A percentile compares a stretch with the other conserved stretches of the same genome.
phyloP scores from a whole-genome alignment of 2,888 invertebrate genomes.

The Bembecia ichneumoniformis region DNA sequence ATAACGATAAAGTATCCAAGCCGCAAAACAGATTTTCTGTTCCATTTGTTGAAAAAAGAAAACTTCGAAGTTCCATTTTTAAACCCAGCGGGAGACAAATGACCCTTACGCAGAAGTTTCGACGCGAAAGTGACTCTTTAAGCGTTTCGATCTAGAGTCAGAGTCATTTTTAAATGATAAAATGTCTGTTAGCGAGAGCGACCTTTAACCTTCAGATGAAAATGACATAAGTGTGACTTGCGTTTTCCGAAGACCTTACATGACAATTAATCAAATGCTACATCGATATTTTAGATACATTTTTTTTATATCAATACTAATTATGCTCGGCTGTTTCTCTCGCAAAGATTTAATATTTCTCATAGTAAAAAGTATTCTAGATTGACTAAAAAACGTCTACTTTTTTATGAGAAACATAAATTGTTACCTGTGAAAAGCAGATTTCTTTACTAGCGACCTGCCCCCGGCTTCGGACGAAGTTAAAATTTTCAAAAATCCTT shows the following conservation, averaged over 20 bases:
- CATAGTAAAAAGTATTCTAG: too few species aligned
- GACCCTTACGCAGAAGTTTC: slow-evolving; percentile 1
- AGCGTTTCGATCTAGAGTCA: neutral
- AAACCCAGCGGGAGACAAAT: slow-evolving; percentile 1
- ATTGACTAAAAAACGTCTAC: too few species aligned
- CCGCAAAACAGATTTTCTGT: neutral
- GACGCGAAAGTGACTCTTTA: neutral
- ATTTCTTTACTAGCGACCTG: too few species aligned
- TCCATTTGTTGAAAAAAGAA: neutral
- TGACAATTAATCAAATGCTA: neutral
- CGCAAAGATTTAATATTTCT: too few species aligned
- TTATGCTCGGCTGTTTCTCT: too few species aligned
- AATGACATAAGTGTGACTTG: neutral
- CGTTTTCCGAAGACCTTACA: neutral
- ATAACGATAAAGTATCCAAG: neutral
- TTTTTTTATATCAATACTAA: too few species aligned
- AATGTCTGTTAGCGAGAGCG: neutral
- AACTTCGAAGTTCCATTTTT: neutral
- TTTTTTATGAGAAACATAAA: too few species aligned
- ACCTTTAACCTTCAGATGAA: neutral
- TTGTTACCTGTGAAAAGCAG: too few species aligned
- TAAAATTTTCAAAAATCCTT: too few species aligned
- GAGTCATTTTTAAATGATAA: neutral
- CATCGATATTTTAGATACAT: neutral
- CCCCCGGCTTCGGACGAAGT: too few species aligned